Percentiles rank a stretch among this genome's conserved stretches.
Evolutionary conservation across 2,888 invertebrate species (phyloP).

Genomic region (Drosophila anomalata): DNA sequence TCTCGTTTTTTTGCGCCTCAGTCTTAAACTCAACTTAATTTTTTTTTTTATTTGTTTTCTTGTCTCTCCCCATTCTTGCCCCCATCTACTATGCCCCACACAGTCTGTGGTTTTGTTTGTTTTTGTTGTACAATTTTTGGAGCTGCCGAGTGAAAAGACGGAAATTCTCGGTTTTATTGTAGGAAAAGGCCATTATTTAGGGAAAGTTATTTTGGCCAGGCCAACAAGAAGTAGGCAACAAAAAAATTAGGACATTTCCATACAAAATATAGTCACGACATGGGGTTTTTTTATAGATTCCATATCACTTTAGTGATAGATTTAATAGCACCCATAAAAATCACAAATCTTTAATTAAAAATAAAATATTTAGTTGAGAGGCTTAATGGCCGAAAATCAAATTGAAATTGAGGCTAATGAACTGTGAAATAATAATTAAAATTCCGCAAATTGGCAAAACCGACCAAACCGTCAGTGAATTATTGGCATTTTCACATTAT

Average conservation of each 20-base stretch:
- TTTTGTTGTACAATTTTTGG: slow-evolving; percentile 25
- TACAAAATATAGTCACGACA: background rate
- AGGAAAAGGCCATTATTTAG: slow-evolving; percentile 21
- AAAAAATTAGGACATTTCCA: background rate
- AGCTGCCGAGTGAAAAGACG: slow-evolving; percentile 28
- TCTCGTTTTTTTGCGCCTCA: slow-evolving; percentile 24
- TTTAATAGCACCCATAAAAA: background rate
- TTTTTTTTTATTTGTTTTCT: slow-evolving; percentile 13
- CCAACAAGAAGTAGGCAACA: background rate
- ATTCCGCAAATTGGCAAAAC: slow-evolving; percentile 38
- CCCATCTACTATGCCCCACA: background rate
- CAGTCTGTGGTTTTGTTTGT: slow-evolving; percentile 35
- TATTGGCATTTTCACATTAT: slow-evolving; percentile 3
- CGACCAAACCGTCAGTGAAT: slow-evolving; percentile 29
- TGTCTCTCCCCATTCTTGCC: slow-evolving; percentile 1
- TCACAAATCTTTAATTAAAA: background rate
- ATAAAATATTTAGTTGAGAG: slow-evolving; percentile 10
- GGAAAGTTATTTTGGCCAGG: slow-evolving; percentile 22
- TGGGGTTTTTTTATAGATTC: background rate
- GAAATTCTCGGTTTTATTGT: slow-evolving; percentile 33
- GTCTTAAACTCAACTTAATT: slow-evolving; percentile 21
- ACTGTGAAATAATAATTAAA: slow-evolving; percentile 55
- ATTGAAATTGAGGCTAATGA: slow-evolving; percentile 60
- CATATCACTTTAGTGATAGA: background rate
- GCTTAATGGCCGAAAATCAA: slow-evolving; percentile 40